Evolutionary conservation across 2,113 vertebrate genomes (phyloP), one percentile per base, ranked within the genome.

Genomic region (Ailurus styani): DNA sequence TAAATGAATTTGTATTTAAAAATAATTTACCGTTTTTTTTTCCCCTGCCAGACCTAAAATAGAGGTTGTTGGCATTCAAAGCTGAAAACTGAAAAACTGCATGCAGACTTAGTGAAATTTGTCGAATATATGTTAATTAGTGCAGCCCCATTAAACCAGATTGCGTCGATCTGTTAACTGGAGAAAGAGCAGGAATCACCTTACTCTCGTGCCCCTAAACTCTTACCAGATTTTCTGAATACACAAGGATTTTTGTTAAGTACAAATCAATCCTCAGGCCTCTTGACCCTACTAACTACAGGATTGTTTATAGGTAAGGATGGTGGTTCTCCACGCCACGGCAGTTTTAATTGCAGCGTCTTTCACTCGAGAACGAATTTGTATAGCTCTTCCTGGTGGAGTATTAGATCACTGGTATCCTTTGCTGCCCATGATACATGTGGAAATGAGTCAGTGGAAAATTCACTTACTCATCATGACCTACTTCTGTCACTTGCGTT

Each of bases 391-490:
- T 97, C 52, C 66, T 96, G 95, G 70, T 82, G 90, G 55, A 97
- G 98, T 92, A 91, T 98, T 96, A 97, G 98, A 96, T 97, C 95
- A 93, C 94, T 95, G 87, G 70, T 86, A 70, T 97, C 13, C 0
- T 98, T 91, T 78, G 92, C 97, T 70, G 93, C 97, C 93, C 70
- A 92, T 85, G 87, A 84, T 0, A 23, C 52, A 29, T 91, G 96
- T 95, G 95, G 98, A 98, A 96, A 87, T 98, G 97, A 99, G 97
- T 99, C 98, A 99, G 77, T 98, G 97, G 94, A 98, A 96, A 98
- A 98, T 97, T 98, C 96, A 97, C 98, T 97, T 96, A 97, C 98
- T 97, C 97, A 98, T 93, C 18, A 1, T 98, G 98, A 98, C 99
- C 98, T 98, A 98, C 97, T 99, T 98, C 92, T 98, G 98, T 97